Conservation (phyloP, 64 coral and sea anemone genomes). For the Platygyra sinensis region DNA sequence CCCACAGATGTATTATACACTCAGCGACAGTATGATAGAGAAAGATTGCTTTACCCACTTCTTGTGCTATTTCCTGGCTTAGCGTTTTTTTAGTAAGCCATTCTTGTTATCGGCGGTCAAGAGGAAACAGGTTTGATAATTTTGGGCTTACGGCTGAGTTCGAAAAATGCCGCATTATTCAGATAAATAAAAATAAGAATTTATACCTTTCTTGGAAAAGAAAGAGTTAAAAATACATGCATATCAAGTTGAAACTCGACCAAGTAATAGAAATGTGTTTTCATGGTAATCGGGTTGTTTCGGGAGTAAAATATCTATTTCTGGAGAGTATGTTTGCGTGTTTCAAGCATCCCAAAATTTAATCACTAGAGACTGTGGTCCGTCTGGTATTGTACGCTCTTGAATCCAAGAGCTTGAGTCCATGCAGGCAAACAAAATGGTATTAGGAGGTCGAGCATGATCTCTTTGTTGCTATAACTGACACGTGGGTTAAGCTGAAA, state of each 20-base stretch:
- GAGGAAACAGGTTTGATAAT: background rate
- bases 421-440: background rate
- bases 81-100: background rate
- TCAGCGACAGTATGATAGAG: background rate
- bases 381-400: background rate
- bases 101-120: conserved; percentile 8
- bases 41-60: background rate
- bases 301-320: background rate
- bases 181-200: background rate
- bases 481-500: conserved; percentile 34
- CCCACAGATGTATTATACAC: background rate
- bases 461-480: conserved; percentile 38
- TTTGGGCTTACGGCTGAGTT: background rate
- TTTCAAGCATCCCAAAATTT: background rate
- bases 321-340: background rate
- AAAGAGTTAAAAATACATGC: background rate
- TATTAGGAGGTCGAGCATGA: background rate
- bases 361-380: background rate
- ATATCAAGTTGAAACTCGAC: background rate
- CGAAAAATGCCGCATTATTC: background rate
- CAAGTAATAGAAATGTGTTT: background rate
- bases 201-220: background rate
- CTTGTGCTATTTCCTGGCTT: background rate
- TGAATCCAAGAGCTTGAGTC: background rate
- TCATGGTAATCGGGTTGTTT: background rate